Percentiles rank a stretch among this genome's conserved stretches.
These are phyloP conservation scores for Isotomurus palustris DNA, from an alignment of 2,888 invertebrate genomes.

Conservation along the genomic window DNA sequence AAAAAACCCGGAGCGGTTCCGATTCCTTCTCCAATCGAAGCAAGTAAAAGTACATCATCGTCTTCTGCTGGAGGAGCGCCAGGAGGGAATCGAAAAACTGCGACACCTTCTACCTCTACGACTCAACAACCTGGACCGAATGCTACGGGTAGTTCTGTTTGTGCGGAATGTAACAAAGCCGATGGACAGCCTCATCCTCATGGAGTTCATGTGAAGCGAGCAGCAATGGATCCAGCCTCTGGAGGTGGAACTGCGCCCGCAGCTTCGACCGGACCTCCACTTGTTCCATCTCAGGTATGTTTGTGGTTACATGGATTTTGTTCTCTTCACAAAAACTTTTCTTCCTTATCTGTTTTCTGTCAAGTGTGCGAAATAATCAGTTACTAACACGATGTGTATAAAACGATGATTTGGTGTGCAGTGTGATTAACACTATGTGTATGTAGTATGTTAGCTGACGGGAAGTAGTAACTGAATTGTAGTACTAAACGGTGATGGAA, in stretches of 20 bases:
- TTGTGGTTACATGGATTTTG: too few species aligned
- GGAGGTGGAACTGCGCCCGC: slow-evolving; percentile 7
- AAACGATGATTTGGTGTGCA: too few species aligned
- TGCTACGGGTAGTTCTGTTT: slow-evolving; percentile 5
- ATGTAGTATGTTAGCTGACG: too few species aligned
- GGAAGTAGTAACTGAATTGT: too few species aligned
- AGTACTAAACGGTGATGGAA: too few species aligned
- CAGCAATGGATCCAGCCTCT: slow-evolving; percentile 13
- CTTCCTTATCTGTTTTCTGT: neutral
- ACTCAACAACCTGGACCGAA: too few species aligned
- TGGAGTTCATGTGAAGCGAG: neutral
- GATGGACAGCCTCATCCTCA: slow-evolving; percentile 13
- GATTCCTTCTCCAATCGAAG: slow-evolving; percentile 11
- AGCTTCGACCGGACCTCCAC: slow-evolving; percentile 37
- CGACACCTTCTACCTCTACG: slow-evolving; percentile 13
- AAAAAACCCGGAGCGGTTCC: slow-evolving; percentile 21
- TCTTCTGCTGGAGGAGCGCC: neutral
- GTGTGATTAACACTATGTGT: too few species aligned
- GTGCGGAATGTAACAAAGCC: slow-evolving; percentile 28
- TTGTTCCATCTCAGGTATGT: slow-evolving; percentile 45
- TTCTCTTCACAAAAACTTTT: too few species aligned
- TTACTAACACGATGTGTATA: too few species aligned
- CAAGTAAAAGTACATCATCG: slow-evolving; percentile 10
- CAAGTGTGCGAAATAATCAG: neutral
- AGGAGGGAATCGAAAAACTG: slow-evolving; percentile 21